phyloP scores from a whole-genome alignment of 2,113 vertebrate species.

The Alouatta palliata region DNA sequence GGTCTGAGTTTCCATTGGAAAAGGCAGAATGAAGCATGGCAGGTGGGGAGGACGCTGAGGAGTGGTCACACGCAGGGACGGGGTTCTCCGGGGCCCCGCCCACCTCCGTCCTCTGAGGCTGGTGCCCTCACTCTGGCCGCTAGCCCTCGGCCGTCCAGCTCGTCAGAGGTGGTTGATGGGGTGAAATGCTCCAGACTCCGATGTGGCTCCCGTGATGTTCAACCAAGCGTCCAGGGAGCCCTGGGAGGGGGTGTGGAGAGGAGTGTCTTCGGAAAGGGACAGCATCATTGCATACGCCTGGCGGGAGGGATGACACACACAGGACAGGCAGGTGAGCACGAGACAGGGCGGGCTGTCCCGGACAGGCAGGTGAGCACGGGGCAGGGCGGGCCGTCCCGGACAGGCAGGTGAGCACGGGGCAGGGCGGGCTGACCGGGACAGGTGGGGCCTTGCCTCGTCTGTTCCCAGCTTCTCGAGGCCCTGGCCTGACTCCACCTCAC shows the following conservation, averaged over 20 bases:
- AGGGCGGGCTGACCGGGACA: too few species aligned
- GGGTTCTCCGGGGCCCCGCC: conserved; percentile 62
- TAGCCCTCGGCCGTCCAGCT: conserved; percentile 67
- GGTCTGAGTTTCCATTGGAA: conserved; percentile 67
- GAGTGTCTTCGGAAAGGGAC: conserved; percentile 96
- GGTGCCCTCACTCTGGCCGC: conserved; percentile 71
- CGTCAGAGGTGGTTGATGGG: conserved; percentile 97
- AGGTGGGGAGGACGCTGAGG: conserved; percentile 37
- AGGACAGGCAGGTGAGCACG: neutral
- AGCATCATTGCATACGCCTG: conserved; percentile 99
- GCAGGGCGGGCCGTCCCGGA: too few species aligned
- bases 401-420: too few species aligned
- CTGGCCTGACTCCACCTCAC: neutral
- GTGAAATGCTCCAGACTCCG: conserved; percentile 95
- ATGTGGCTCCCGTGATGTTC: conserved; percentile 94
- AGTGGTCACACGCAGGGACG: neutral
- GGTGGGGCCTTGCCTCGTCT: fast-evolving
- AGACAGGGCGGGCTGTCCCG: fast-evolving
- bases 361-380: fast-evolving
- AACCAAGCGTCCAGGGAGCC: conserved; percentile 98
- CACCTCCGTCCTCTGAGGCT: conserved; percentile 72
- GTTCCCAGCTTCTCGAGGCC: fast-evolving
- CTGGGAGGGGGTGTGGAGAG: conserved; percentile 95
- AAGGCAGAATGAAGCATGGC: conserved; percentile 50
- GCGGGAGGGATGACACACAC: neutral